Base-by-base conservation (phyloP, 2,888 invertebrate species). In the Platycheirus rosarum region DNA sequence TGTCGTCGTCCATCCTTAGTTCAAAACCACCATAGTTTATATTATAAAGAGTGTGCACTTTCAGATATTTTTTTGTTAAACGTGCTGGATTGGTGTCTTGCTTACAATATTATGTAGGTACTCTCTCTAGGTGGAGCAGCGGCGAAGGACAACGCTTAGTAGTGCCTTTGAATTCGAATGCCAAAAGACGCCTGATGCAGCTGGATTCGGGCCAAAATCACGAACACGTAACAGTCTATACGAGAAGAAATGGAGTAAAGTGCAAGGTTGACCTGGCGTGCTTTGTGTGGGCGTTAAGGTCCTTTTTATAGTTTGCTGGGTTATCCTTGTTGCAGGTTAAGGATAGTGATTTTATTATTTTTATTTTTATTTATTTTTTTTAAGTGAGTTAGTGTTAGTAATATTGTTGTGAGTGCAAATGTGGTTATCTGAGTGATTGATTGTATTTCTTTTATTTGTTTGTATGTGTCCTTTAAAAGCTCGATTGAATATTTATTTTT, bases 381-480 rank as follows among this genome's bases (percentile, higher is more conserved):
- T 6, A 3, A 26, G 26, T 57, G 6, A 40, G 53, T 37, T 46
- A 18, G 44, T 63, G 13, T 37, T n/a, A 37, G 37, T 13, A 37
- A 37, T 32, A 5, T 57, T 40, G 5, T 40, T 53, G 42, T 53
- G 3, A 70, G 65, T 65, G 57, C 44, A 48, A 55, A 66, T 80
- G 73, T 70, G 35, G 35, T 62, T 78, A 66, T 66, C 71, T 78
- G 62, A 73, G 79, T 77, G 73, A 77, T 77, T 82, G 77, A 82
- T 82, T 82, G 82, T 66, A 71, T 44, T 32, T 60, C 8, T 23
- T 40, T 69, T 16, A 5, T 35, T 65, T 62, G 8, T 26, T 60
- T 57, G 14, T 82, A 76, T 80, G 71, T 82, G 77, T 82, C 71
- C 68, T 55, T 55, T 63, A 68, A 68, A 82, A 82, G 82, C 82